Base-by-base conservation (phyloP, 2,797 vertebrate genomes). In the Notoglanidium macrostoma region DNA sequence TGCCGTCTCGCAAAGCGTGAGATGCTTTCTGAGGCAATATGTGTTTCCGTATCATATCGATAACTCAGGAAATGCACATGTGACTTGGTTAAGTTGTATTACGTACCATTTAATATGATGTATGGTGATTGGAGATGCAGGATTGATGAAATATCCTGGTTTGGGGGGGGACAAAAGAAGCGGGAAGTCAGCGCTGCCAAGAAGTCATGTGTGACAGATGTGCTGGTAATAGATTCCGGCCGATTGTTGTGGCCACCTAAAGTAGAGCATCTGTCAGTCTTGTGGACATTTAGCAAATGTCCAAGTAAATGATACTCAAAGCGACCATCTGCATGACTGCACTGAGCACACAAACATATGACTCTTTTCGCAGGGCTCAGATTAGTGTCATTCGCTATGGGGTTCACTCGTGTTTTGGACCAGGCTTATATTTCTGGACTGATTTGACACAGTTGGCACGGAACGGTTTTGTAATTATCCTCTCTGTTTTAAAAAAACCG, bases 261-360 rank as follows among this genome's bases (percentile, higher is more conserved):
- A 96, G 95, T 93, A 95, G 95, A 96, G 96, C 96, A 97, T 97
- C 96, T 97, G 96, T 96, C 92, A 90, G 94, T 94, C 91, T 93
- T 90, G 94, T 83, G 85, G 94, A 94, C 95, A 94, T 94, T 94
- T 93, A 95, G 94, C 91, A 94, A 95, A 92, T 87, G 90, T 92
- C 91, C 91, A 91, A 92, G 91, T 91, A 91, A 92, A 92, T 90
- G 91, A 92, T 91, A 92, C 92, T 90, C 91, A 90, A 86, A 90
- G 89, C 68, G 73, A 87, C 90, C 89, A 87, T 90, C 90, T 91
- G 90, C 88, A 91, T 91, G 89, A 90, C 85, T 86, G 82, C 57
- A 87, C 84, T 68, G 82, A 83, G 85, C 86, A 89, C 83, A 87
- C 83, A 88, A 87, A 85, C 81, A 85, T 88, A 84, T 70, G 88